Evolutionary conservation across 2,888 invertebrate genomes (phyloP), one percentile per base, ranked within the genome.

Genomic region (Heterodera filipjevi): DNA sequence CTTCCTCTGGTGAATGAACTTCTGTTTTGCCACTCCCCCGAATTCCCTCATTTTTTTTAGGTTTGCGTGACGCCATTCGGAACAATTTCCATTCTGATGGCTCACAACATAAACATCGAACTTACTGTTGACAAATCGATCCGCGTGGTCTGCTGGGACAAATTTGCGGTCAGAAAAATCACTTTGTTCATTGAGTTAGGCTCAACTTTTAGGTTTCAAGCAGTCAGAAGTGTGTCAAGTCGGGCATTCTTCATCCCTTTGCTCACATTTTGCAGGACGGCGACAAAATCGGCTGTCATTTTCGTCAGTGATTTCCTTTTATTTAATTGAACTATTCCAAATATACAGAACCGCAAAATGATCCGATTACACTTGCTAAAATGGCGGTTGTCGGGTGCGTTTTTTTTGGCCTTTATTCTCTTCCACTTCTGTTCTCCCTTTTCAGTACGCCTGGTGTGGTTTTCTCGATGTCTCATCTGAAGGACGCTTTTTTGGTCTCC

Each of bases 61-160:
- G 85, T 90, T 12, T 89, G 90, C 79, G 88, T 90, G 39, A 89
- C 90, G 1, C 88, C 89, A 22, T 88, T 89, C 12, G 90, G 90
- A 19, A 87, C 84, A 6, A 88, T 91, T 27, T 90, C 90, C 16
- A 88, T 90, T 0, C 83, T 90, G 22, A 85, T 91, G 78, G 84
- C 88, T 16, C 81, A 89, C 76, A 89, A 90, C 72, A 87, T 90
- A 16, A 86, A 90, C 16, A 88, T 91, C 12, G 91, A 91, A 81
- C 88, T 90, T 86, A 89, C 90, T 22, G 84, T 90, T 14, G 90
- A 91, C 82, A 85, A 88, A 32, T 88, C 90, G 3, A 85, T 91
- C 44, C 89, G 91, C 6, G 85, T 90, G 46, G 89, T 90, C 39
- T 89, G 89, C 77, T 89, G 89, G 81, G 87, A 87, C 35, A 87